These are phyloP conservation scores for Torymus tubicola DNA, from an alignment of 2,888 invertebrate species.

Conservation along the genomic window DNA sequence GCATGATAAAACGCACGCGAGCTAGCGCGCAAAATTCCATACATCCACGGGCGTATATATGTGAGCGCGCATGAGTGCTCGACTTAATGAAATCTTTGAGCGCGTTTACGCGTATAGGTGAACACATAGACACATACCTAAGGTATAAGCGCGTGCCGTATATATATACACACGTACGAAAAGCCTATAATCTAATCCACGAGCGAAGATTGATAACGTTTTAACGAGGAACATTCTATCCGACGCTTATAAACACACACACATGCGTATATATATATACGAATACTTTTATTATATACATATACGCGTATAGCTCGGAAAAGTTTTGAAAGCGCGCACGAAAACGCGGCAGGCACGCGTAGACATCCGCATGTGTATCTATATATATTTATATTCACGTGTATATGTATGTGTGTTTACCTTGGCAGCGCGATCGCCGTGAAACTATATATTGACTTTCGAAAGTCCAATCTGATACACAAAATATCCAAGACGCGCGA, in stretches of 20 bases:
- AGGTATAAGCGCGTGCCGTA: not conserved
- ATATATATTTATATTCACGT: no score
- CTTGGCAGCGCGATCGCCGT: not conserved
- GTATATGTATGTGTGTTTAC: conserved; percentile 9
- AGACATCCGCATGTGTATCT: not conserved
- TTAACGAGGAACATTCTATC: conserved; percentile 41
- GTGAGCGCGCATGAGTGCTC: no score
- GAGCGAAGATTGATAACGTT: conserved; percentile 58
- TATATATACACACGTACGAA: not conserved
- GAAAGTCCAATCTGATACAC: not conserved
- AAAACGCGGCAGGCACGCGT: not conserved
- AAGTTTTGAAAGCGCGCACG: conserved; percentile 27
- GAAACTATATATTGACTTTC: conserved; percentile 29
- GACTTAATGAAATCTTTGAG: no score
- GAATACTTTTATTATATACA: not conserved
- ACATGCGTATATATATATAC: not conserved
- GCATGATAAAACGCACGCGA: no score
- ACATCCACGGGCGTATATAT: no score
- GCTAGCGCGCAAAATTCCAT: no score
- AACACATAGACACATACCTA: no score
- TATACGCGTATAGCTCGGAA: not conserved
- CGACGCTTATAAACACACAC: no score
- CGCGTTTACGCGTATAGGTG: no score
- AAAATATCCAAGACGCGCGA: not conserved
- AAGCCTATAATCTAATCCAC: conserved; percentile 29